Conservation (phyloP, 2,888 invertebrate species). For the Scotopteryx bipunctaria region DNA sequence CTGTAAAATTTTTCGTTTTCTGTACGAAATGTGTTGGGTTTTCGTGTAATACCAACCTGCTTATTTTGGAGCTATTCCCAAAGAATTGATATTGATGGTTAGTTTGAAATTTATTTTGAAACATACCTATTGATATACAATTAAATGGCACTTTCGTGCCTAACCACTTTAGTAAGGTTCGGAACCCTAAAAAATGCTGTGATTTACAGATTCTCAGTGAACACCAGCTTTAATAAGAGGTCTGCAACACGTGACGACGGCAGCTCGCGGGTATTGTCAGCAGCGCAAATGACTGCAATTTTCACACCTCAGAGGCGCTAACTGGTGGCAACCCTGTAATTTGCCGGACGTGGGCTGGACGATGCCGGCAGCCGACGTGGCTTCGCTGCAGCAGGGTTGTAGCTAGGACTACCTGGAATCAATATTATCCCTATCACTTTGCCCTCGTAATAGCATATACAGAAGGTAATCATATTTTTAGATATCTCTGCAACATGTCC, state of each 20-base stretch:
- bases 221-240: constrained; percentile 39
- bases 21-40: too few relatives aligned
- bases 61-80: too few relatives aligned
- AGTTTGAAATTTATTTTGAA: too few relatives aligned
- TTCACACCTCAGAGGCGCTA: constrained; percentile 83
- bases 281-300: constrained; percentile 81
- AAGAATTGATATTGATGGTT: background rate
- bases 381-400: constrained; percentile 8
- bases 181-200: background rate
- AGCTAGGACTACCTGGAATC: background rate
- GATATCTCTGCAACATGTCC: too few relatives aligned
- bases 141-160: too few relatives aligned
- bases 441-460: too few relatives aligned
- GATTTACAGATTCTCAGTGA: constrained; percentile 3
- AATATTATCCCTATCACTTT: too few relatives aligned
- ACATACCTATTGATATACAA: too few relatives aligned
- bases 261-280: constrained; percentile 66
- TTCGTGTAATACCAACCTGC: background rate
- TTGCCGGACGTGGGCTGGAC: constrained; percentile 63
- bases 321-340: constrained; percentile 75
- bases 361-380: constrained; percentile 33
- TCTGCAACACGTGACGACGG: constrained; percentile 77
- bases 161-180: background rate
- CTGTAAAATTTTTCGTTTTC: too few relatives aligned
- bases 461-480: too few relatives aligned